Base-by-base conservation (phyloP, 1,140 invertebrate genomes). In the Microplitis demolitor region DNA sequence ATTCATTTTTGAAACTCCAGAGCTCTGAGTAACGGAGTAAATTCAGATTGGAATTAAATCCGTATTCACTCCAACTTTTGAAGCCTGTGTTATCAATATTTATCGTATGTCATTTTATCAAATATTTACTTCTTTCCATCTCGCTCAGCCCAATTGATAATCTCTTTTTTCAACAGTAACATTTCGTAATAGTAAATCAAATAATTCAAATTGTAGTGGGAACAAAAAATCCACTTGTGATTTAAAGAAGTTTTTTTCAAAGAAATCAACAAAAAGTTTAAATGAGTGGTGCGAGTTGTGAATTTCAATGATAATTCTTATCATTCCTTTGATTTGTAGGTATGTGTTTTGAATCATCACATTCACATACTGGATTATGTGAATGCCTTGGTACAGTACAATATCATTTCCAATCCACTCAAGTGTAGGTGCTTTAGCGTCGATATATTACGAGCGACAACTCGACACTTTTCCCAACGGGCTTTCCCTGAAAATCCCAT, bases 191-290 rank as follows among this genome's bases (percentile, higher is more conserved):
- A 24, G 0, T 2, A 24, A 24, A 24, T 24, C 2, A 24, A 24
- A 24, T 24, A 24, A 24, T 24, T 1, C 24, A 24, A 24, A 24
- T 24, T 24, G 24, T 24, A 24, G 24, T 24, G 24, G 24, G 24
- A 24, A 24, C 24, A 24, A 24, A 1, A 24, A 24, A 24, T 24
- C 24, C 24, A 24, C 24, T 24, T 2, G 24, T 1, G 24, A 24
- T 24, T 2, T 24, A 24, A 24, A 24, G 2, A 24, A 24, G 24
- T 24, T 24, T 24, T 24, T 45, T 5, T 45, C 6, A 4, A 68
- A 73, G 76, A 76, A 72, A 78, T 76, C 78, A 81, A 80, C 79
- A 78, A 69, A 81, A 81, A 82, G 79, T 82, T 82, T 78, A 76
- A 82, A 80, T 78, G 79, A 80, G 80, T 80, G 76, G 76, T 73